These are phyloP conservation scores for Drosophila dunni DNA, from an alignment of 1,140 invertebrate genomes.

Conservation along the genomic window DNA sequence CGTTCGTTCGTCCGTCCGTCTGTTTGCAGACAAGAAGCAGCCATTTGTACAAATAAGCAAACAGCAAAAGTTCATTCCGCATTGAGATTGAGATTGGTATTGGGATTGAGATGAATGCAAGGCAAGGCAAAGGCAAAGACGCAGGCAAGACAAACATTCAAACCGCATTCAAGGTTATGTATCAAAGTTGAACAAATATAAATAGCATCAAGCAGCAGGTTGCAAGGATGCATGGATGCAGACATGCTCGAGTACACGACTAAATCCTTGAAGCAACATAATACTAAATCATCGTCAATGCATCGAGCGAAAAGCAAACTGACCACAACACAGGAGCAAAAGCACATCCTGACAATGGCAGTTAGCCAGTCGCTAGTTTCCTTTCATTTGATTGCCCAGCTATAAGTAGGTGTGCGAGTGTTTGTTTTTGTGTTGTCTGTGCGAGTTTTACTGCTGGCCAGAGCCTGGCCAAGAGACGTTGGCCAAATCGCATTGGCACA, in stretches of 20 bases:
- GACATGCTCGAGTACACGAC: conserved; percentile 76
- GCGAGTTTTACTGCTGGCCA: conserved; percentile 61
- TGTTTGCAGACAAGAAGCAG: conserved; percentile 42
- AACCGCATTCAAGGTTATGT: conserved; percentile 83
- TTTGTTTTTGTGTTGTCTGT: not conserved
- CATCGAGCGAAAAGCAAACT: conserved; percentile 42
- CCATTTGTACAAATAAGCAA: conserved; percentile 83
- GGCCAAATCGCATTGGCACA: conserved; percentile 76
- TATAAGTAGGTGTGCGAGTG: conserved; percentile 5
- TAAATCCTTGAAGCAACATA: conserved; percentile 82
- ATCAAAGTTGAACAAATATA: conserved; percentile 75
- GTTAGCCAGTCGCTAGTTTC: conserved; percentile 57
- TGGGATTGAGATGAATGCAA: conserved; percentile 68
- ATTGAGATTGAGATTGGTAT: conserved; percentile 55
- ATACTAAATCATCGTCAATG: conserved; percentile 83
- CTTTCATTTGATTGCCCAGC: conserved; percentile 66
- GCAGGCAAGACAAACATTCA: conserved; percentile 65
- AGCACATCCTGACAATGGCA: conserved; percentile 43
- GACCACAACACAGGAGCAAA: conserved; percentile 30
- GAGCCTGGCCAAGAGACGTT: conserved; percentile 30
- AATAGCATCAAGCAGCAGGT: conserved; percentile 41
- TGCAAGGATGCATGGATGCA: conserved; percentile 41
- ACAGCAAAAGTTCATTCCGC: conserved; percentile 49
- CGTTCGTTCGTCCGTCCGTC: too few species aligned
- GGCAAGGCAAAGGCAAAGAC: conserved; percentile 29